Percentiles rank a stretch among this genome's conserved stretches.
phyloP scores from a whole-genome alignment of 2,888 invertebrate species.

The Chaetogeoica ovagalla region DNA sequence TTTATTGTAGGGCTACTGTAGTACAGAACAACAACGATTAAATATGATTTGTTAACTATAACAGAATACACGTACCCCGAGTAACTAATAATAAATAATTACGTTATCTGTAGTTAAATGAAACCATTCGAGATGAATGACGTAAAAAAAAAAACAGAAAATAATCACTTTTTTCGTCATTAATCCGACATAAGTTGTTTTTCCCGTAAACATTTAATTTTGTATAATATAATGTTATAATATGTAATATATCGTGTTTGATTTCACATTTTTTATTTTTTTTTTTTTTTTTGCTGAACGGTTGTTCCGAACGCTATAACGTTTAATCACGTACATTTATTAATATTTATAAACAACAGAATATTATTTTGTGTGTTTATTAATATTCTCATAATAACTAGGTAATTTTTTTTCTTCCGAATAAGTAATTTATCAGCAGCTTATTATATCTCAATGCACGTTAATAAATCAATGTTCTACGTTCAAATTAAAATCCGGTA shows the following conservation, averaged over 20 bases:
- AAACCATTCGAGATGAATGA: too few species aligned
- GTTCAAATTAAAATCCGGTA: background rate
- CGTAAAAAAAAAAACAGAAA: too few species aligned
- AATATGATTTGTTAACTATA: conserved; percentile 10
- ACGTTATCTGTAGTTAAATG: too few species aligned
- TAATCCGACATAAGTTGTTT: too few species aligned
- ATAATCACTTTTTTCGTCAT: too few species aligned
- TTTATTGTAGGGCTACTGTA: background rate
- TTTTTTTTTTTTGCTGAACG: too few species aligned
- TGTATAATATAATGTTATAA: too few species aligned
- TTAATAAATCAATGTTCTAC: conserved; percentile 24
- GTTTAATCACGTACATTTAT: background rate
- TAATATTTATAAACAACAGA: background rate
- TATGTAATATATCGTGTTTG: too few species aligned
- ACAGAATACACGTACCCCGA: background rate
- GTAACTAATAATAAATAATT: too few species aligned
- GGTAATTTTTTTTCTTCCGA: conserved; percentile 20
- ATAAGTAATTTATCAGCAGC: conserved; percentile 5
- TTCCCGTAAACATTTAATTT: too few species aligned
- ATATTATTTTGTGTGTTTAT: background rate
- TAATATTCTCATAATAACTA: background rate
- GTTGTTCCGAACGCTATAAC: too few species aligned
- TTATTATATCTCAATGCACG: background rate
- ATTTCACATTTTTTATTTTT: too few species aligned
- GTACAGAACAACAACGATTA: background rate